Evolutionary conservation across 1,140 invertebrate genomes (phyloP), one percentile per base, ranked within the genome.

Genomic region (Piezodorus guildinii): DNA sequence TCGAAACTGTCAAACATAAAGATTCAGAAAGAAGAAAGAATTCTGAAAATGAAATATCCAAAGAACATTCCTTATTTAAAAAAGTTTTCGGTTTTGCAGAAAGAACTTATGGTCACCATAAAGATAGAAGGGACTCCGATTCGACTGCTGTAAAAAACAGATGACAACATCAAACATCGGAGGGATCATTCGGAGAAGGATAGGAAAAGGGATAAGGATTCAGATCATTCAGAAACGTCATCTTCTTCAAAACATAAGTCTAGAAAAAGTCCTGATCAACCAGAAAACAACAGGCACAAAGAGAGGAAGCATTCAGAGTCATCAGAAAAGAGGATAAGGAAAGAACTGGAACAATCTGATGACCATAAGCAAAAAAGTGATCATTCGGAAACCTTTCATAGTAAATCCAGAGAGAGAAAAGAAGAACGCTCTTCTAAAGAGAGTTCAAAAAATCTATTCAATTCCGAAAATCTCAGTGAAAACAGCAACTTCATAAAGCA

Each of bases 381-480:
- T 44, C 46, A 64, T 21, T 46, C 58, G 9, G 58, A 60, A 8
- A 43, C 15, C 9, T 60, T 60, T 25, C 58, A 34, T 0, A 10
- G n/a, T 60, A 60, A 60, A 43, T 39, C 58, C 65, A 61, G 73
- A 73, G 66, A 75, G 72, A 69, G 60, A 58, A 73, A 77, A 54
- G 68, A 66, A 74, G 67, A 72, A 70, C 45, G 76, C 74, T 64
- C 58, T 4, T 64, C 58, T 15, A 60, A 60, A 43, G 58, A 60
- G 43, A n/a, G 17, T 60, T 17, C n/a, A 23, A 56, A 56, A 56
- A n/a, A 39, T 60, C 6, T 25, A 9, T n/a, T 39, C 16, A 4
- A 3, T 17, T 19, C 25, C 4, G 58, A 60, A 19, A 12, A 39
- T 17, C 16, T 44, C 9, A 17, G 16, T 10, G 25, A 17, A 8